These are phyloP conservation scores for Acleris cristana DNA, from an alignment of 2,888 invertebrate species.

Conservation along the genomic window DNA sequence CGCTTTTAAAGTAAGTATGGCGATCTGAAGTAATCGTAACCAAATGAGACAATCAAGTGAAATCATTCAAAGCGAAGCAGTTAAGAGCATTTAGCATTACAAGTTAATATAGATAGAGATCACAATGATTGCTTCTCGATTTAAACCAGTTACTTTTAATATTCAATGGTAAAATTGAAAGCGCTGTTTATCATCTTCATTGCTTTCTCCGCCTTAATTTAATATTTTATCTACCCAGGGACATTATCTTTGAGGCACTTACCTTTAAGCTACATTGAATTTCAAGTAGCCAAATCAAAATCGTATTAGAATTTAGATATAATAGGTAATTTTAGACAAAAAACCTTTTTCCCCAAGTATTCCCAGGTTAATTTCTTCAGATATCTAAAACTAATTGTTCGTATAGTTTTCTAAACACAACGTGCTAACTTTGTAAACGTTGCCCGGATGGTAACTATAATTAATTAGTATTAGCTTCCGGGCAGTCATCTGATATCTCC, in stretches of 20 bases:
- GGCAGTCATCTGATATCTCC: slow-evolving; percentile 25
- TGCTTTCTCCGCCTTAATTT: slow-evolving; percentile 27
- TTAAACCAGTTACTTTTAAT: slow-evolving; percentile 27
- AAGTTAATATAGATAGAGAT: slow-evolving; percentile 23
- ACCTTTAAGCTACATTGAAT: too few relatives aligned
- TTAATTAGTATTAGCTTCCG: slow-evolving; percentile 34
- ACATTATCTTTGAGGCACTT: neutral
- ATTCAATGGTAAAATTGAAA: slow-evolving; percentile 31
- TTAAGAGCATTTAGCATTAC: slow-evolving; percentile 17
- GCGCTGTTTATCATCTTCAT: slow-evolving; percentile 26
- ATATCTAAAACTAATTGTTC: slow-evolving; percentile 2
- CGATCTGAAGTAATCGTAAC: slow-evolving; percentile 23
- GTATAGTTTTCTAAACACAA: slow-evolving; percentile 1
- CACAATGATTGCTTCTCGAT: slow-evolving; percentile 12
- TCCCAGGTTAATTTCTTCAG: too few relatives aligned
- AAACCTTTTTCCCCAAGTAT: too few relatives aligned
- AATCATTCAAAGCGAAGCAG: slow-evolving; percentile 22
- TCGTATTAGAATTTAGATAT: too few relatives aligned
- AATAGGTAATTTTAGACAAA: too few relatives aligned
- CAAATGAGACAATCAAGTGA: slow-evolving; percentile 20
- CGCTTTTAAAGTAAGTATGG: slow-evolving; percentile 9
- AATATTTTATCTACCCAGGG: slow-evolving; percentile 8
- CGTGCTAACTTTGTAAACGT: neutral
- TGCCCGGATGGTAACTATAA: slow-evolving; percentile 14
- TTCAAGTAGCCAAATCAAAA: too few relatives aligned